Percentiles rank a stretch among this genome's conserved stretches.
Conservation (phyloP, 1,140 invertebrate genomes). For the Leptinotarsa defecta region DNA sequence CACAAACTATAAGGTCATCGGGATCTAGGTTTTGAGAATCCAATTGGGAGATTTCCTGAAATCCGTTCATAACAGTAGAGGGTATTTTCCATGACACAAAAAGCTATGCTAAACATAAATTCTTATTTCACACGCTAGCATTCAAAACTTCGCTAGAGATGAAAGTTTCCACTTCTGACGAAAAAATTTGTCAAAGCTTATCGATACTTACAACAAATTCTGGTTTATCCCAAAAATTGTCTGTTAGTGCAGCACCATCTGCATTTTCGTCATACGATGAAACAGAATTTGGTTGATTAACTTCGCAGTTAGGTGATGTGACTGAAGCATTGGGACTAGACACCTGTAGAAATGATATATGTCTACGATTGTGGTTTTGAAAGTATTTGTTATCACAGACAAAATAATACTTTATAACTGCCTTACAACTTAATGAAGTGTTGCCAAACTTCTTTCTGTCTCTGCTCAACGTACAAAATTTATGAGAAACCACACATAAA, state of each 20-base stretch:
- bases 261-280: background rate
- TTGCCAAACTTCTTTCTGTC: too few relatives aligned
- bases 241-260: background rate
- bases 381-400: too few relatives aligned
- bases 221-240: conserved; percentile 42
- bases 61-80: background rate
- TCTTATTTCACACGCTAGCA: background rate
- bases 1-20: conserved; percentile 30
- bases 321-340: conserved; percentile 12
- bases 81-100: background rate
- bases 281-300: conserved; percentile 11
- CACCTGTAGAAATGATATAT: conserved; percentile 1
- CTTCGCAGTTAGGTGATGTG: conserved; percentile 13
- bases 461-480: too few relatives aligned
- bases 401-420: too few relatives aligned
- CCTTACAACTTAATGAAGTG: too few relatives aligned
- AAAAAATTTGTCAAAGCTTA: background rate
- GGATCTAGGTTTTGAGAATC: background rate
- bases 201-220: conserved; percentile 39
- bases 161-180: background rate
- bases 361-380: background rate
- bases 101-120: background rate
- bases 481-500: too few relatives aligned
- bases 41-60: conserved; percentile 5
- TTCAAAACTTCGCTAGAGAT: background rate